These are phyloP conservation scores for Prinia subflava DNA, from an alignment of 2,113 vertebrate species.

Conservation along the genomic window DNA sequence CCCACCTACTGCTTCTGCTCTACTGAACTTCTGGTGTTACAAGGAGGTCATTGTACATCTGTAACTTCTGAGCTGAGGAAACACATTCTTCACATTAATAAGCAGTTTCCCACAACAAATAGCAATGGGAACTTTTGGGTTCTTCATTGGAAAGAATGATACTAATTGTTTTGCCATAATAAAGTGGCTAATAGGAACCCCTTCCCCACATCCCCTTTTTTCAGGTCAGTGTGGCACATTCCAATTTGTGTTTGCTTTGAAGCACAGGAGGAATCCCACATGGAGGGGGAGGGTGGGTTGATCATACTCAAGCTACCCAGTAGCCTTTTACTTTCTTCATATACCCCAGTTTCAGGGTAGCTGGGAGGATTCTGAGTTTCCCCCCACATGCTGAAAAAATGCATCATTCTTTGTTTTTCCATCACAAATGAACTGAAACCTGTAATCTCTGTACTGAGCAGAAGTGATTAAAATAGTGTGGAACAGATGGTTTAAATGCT, in stretches of 20 bases:
- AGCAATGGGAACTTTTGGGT: background rate
- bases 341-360: background rate
- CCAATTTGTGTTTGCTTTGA: constrained; percentile 72
- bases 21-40: background rate
- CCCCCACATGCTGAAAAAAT: background rate
- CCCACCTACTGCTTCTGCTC: background rate
- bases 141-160: background rate
- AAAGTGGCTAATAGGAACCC: constrained; percentile 57
- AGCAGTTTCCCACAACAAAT: background rate
- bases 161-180: constrained; percentile 35
- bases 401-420: constrained; percentile 41
- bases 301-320: background rate
- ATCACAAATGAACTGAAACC: constrained; percentile 40
- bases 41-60: background rate
- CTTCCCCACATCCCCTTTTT: constrained; percentile 18
- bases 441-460: constrained; percentile 8
- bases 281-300: constrained; percentile 1
- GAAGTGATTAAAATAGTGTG: constrained; percentile 49
- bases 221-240: constrained; percentile 74
- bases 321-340: background rate
- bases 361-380: constrained; percentile 18
- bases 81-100: background rate
- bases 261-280: constrained; percentile 73
- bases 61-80: constrained; percentile 1
- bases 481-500: constrained; percentile 58